Base-by-base conservation (phyloP, 2,797 vertebrate genomes). In the Pipistrellus kuhlii region DNA sequence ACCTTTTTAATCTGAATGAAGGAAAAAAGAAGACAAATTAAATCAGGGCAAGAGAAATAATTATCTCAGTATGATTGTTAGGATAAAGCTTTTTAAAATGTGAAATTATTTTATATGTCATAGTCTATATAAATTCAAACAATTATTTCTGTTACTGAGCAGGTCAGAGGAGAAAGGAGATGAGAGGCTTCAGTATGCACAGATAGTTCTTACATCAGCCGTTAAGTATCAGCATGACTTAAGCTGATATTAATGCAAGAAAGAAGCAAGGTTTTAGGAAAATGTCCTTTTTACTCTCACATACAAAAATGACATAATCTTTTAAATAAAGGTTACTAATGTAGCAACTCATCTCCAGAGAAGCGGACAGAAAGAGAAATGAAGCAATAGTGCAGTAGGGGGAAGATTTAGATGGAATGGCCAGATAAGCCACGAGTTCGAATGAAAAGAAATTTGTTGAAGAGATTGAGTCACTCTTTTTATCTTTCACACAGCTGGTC, bases 301-400 rank as follows among this genome's bases (percentile, higher is more conserved):
- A 2, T 25, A 62, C 44, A 77, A 76, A 94, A 92, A 59, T 51
- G 27, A 59, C n/a, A 95, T 23, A 38, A 35, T 90, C 93, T 35
- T 88, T 93, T 86, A 89, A 96, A 81, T 69, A 92, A 93, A 93
- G 23, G 48, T 83, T 77, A 82, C 21, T 30, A 71, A 64, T 90
- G 15, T 41, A 91, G 75, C 82, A 89, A 68, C 44, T 59, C 73
- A 68, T 64, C 14, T 77, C 57, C 41, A 32, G 23, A 89, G 83
- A 18, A 94, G 91, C 5, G 6, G 17, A 73, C 9, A 81, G 68
- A 92, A 32, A 71, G 44, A 80, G 48, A 46, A 80, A 35, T 25
- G 66, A 88, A 81, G 38, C 57, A 59, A 59, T 38, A 72, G 53
- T 53, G 10, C 78, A 83, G 12, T 0, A 48, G 77, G 10, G 85